Evolutionary conservation across 2,113 vertebrate genomes (phyloP), one percentile per base, ranked within the genome.

Genomic region (Sylvietta virens): DNA sequence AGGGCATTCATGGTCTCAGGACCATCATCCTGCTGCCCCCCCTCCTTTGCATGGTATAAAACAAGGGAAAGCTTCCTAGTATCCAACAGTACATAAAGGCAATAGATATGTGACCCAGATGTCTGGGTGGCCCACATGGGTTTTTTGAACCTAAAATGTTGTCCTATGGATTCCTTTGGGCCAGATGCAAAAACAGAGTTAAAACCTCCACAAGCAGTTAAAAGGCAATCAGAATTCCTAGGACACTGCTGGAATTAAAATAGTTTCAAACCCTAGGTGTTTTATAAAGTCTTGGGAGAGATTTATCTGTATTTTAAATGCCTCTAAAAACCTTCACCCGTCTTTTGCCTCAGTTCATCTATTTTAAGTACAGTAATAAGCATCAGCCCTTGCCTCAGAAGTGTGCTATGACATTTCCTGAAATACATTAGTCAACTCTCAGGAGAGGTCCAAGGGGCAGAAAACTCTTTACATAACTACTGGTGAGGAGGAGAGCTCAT

Each of bases 401-500:
- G 60, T 26, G 60, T 45, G 39, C 65, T 83, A 26, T 81, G 91
- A 92, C 91, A 91, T 86, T 94, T 92, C 48, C 67, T 84, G 88
- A 92, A 94, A 88, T 81, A 94, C n/a, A 86, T 83, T 86, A 92
- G 61, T 86, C 77, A 92, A 35, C 44, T 86, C 91, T 74, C 57
- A 86, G 33, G 83, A 91, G 85, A 93, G 54, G 71, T 66, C 20
- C 88, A 86, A 94, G 65, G 76, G 57, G 72, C 82, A 95, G 44
- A 86, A 91, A 78, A 83, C 50, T 71, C 83, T 91, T 91, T 78
- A 92, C 10, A 14, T 84, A 92, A 78, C 72, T 84, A 21, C 16
- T 74, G 54, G 21, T 15, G 64, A 94, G 74, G 45, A 91, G 65
- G 30, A 88, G 58, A 90, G 35, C 48, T 89, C 83, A 91, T 66